Conservation (phyloP, 2,888 invertebrate genomes). For the Pyralis farinalis region DNA sequence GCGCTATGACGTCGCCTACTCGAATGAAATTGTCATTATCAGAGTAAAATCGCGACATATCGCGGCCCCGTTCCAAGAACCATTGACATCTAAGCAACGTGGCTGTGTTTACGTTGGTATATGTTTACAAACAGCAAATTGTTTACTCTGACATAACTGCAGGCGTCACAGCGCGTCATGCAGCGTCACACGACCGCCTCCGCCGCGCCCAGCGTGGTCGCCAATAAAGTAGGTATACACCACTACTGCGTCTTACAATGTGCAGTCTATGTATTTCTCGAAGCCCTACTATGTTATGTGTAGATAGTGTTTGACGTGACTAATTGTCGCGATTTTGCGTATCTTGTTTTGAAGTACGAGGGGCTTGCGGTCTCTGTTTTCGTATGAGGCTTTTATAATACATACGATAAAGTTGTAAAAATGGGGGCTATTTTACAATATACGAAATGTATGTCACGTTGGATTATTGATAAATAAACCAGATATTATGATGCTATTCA, state of each 20-base stretch:
- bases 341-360: too few species aligned
- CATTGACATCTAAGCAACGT: constrained; percentile 57
- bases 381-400: too few species aligned
- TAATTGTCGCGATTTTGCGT: background rate
- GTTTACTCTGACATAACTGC: constrained; percentile 65
- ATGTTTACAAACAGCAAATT: constrained; percentile 75
- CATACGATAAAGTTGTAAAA: too few species aligned
- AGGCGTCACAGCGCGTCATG: constrained; percentile 41
- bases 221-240: constrained; percentile 38
- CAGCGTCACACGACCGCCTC: constrained; percentile 38
- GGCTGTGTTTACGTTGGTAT: constrained; percentile 62
- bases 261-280: constrained; percentile 12
- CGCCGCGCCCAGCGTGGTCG: constrained; percentile 27
- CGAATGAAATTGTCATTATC: background rate
- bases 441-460: too few species aligned
- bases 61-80: constrained; percentile 42
- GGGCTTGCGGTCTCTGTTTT: too few species aligned
- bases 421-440: too few species aligned
- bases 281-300: too few species aligned
- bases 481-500: too few species aligned
- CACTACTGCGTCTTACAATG: constrained; percentile 51
- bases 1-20: background rate
- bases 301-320: background rate
- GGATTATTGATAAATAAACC: too few species aligned
- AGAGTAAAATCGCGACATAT: constrained; percentile 27